phyloP scores from a whole-genome alignment of 1,140 invertebrate species.

The Marisa cornuarietis region DNA sequence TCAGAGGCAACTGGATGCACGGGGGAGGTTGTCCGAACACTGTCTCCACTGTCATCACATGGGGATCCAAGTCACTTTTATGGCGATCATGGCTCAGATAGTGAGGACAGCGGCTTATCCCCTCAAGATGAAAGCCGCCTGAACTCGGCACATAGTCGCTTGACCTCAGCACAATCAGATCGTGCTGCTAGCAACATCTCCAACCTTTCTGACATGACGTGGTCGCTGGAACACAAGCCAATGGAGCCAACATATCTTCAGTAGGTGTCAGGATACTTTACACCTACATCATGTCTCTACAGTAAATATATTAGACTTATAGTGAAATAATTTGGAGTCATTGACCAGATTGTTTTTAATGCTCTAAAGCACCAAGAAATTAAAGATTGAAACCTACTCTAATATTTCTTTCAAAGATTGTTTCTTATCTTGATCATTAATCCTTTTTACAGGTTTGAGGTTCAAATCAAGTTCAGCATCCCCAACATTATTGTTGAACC shows the following conservation, averaged over 20 bases:
- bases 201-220: constrained; percentile 58
- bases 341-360: background rate
- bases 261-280: constrained; percentile 40
- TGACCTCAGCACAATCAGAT: constrained; percentile 23
- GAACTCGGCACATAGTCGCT: constrained; percentile 31
- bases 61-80: background rate
- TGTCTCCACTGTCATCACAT: constrained; percentile 48
- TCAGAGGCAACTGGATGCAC: constrained; percentile 61
- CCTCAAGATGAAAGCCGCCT: constrained; percentile 29
- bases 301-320: background rate
- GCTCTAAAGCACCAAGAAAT: background rate
- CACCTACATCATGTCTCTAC: background rate
- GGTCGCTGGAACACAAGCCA: constrained; percentile 52
- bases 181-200: constrained; percentile 54
- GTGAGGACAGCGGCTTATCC: constrained; percentile 31
- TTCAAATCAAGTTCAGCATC: constrained; percentile 62
- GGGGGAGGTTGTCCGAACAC: constrained; percentile 51
- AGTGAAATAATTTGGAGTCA: background rate
- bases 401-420: background rate
- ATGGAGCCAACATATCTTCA: constrained; percentile 55
- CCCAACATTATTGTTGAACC: constrained; percentile 64
- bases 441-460: constrained; percentile 57
- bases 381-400: background rate
- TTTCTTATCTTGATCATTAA: background rate
- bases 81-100: constrained; percentile 23